Conservation (phyloP, 2,888 invertebrate genomes). For the Neria commutata region DNA sequence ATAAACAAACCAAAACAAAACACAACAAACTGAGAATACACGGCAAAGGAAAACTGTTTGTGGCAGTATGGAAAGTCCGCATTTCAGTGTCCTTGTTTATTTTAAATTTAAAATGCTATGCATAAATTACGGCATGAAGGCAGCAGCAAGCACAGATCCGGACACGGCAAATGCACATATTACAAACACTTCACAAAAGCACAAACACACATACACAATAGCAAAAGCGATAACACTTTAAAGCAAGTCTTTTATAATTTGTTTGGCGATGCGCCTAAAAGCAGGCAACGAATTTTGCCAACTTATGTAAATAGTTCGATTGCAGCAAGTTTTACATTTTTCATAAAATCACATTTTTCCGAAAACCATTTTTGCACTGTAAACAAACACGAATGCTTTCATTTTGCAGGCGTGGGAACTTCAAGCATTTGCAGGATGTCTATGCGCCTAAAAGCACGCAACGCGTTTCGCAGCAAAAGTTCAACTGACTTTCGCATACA, state of each 20-base stretch:
- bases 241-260: neutral
- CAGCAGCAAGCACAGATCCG: neutral
- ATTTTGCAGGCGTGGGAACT: no score
- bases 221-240: constrained; percentile 4
- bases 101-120: constrained; percentile 31
- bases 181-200: neutral
- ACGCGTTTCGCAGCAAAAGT: constrained; percentile 60
- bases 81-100: constrained; percentile 17
- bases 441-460: constrained; percentile 42
- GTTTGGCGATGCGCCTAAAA: constrained; percentile 15
- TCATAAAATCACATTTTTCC: neutral
- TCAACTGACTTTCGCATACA: constrained; percentile 57
- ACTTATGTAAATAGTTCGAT: no score
- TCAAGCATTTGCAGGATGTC: neutral
- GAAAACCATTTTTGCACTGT: neutral
- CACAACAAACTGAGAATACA: neutral
- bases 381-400: constrained; percentile 2
- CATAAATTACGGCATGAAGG: constrained; percentile 26
- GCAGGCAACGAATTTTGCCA: constrained; percentile 12
- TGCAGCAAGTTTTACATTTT: neutral
- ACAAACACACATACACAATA: constrained; percentile 8
- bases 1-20: constrained; percentile 27
- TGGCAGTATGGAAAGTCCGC: neutral
- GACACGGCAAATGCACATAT: constrained; percentile 12
- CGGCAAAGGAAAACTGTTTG: neutral